Percentiles rank a stretch among this genome's conserved stretches.
Conservation (phyloP, 2,888 invertebrate species). For the Cybosia mesomella region DNA sequence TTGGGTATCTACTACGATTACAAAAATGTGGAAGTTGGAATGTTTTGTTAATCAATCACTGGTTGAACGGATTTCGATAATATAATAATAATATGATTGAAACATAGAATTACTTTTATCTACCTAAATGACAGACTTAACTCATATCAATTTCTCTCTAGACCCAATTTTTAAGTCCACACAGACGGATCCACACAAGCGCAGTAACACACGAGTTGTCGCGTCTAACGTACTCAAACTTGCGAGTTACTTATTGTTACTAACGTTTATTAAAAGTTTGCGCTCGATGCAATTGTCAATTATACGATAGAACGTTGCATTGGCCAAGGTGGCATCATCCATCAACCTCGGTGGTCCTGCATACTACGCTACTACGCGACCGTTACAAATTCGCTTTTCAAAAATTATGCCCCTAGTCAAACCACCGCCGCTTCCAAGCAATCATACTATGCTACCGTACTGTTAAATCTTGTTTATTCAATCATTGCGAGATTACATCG, state of each 20-base stretch:
- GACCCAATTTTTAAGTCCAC: neutral
- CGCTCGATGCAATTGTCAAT: constrained; percentile 50
- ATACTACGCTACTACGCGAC: constrained; percentile 60
- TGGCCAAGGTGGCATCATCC: constrained; percentile 61
- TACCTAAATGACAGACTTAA: neutral
- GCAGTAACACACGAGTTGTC: constrained; percentile 5
- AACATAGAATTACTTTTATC: neutral
- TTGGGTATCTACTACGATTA: too few species aligned
- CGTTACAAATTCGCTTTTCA: constrained; percentile 72
- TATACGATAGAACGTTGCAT: constrained; percentile 63
- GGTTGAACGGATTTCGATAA: too few species aligned
- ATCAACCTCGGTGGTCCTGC: constrained; percentile 72
- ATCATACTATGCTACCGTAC: constrained; percentile 55
- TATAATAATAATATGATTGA: too few species aligned
- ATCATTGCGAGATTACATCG: constrained; percentile 40
- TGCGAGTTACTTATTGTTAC: constrained; percentile 37
- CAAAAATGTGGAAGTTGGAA: neutral
- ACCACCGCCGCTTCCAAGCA: constrained; percentile 41
- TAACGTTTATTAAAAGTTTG: constrained; percentile 45
- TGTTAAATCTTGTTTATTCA: constrained; percentile 51
- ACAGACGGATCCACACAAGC: neutral
- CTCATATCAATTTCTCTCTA: neutral
- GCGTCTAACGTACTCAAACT: constrained; percentile 31
- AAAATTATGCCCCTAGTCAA: constrained; percentile 60
- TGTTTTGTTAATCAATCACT: neutral